phyloP scores from a whole-genome alignment of 2,113 vertebrate genomes.

The Anser brachyrhynchus region DNA sequence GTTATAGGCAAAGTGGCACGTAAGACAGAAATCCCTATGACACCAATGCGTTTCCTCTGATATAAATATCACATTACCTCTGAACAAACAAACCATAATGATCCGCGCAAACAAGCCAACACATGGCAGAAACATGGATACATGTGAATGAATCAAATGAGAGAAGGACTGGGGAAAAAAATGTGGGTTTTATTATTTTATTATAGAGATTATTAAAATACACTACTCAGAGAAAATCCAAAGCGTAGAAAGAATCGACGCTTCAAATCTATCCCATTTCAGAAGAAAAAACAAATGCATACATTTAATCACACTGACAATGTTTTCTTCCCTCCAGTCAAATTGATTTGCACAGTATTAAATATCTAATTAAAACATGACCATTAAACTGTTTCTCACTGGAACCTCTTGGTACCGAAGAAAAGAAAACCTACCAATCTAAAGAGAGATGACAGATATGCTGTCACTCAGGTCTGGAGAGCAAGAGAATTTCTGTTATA shows the following conservation, averaged over 20 bases:
- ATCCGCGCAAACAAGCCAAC: background rate
- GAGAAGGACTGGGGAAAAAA: background rate
- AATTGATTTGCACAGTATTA: slow-evolving; percentile 20
- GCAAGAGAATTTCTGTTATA: slow-evolving; percentile 5
- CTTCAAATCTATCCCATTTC: background rate
- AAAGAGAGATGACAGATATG: background rate
- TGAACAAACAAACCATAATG: background rate
- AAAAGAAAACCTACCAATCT: background rate
- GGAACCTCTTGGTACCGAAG: background rate
- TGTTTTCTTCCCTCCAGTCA: slow-evolving; percentile 12
- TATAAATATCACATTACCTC: rapidly evolving
- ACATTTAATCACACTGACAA: slow-evolving; percentile 43
- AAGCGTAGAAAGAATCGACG: background rate
- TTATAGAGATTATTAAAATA: background rate
- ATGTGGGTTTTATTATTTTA: background rate
- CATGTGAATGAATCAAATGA: background rate
- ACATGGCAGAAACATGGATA: background rate
- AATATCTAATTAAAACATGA: slow-evolving; percentile 51
- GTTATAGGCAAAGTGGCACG: background rate
- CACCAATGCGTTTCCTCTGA: background rate
- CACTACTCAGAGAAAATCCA: background rate
- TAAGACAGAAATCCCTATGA: background rate
- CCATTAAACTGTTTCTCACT: slow-evolving; percentile 25
- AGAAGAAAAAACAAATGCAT: background rate
- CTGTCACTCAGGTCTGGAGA: background rate